These are phyloP conservation scores for Drosophila rubida DNA, from an alignment of 2,888 invertebrate genomes.

Conservation along the genomic window DNA sequence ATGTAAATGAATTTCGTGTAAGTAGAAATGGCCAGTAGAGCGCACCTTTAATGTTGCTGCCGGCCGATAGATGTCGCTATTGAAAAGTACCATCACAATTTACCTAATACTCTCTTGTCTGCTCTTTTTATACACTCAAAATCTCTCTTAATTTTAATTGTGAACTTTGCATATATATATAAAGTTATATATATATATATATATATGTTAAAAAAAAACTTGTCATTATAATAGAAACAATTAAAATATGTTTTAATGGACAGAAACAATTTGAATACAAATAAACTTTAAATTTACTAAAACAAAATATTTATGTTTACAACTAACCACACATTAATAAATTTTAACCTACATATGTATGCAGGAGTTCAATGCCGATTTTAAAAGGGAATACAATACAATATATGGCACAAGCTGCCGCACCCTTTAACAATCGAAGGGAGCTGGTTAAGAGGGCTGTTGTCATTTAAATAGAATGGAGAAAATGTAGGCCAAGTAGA, in stretches of 20 bases:
- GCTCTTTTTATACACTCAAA: neutral
- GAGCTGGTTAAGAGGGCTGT: neutral
- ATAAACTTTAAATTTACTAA: too few species aligned
- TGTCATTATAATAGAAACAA: too few species aligned
- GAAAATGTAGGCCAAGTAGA: neutral
- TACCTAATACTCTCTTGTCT: slow-evolving; percentile 9
- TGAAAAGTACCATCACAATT: slow-evolving; percentile 37
- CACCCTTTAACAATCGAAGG: neutral
- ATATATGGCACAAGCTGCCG: neutral
- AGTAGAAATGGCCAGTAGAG: neutral
- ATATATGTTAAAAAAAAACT: too few species aligned
- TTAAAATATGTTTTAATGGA: too few species aligned
- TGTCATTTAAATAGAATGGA: neutral
- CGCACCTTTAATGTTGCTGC: slow-evolving; percentile 5
- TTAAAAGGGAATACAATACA: too few species aligned
- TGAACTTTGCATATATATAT: too few species aligned
- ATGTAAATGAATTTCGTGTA: neutral
- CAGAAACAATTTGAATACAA: too few species aligned
- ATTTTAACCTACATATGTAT: too few species aligned
- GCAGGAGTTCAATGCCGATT: too few species aligned
- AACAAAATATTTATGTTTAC: too few species aligned
- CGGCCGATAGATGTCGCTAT: slow-evolving; percentile 40
- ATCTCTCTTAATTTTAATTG: neutral
- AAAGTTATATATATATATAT: too few species aligned
- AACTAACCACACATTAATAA: too few species aligned